Percentiles rank a stretch among this genome's conserved stretches.
phyloP scores from a whole-genome alignment of 1,140 invertebrate genomes.

The Antheraea pernyi region DNA sequence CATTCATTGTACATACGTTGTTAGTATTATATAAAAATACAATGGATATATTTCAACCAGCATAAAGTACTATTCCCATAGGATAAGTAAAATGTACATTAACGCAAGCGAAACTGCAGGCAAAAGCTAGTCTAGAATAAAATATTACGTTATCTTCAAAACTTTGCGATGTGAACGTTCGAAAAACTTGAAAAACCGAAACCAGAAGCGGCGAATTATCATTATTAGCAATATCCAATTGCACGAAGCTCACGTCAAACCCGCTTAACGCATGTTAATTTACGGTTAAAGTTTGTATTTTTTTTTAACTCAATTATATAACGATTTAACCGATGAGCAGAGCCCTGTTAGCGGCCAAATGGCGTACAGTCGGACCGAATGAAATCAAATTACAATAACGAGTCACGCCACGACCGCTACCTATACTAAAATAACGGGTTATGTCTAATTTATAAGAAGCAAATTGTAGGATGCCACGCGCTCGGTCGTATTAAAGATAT shows the following conservation, averaged over 20 bases:
- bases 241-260: slow-evolving; percentile 66
- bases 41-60: too few relatives aligned
- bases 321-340: slow-evolving; percentile 51
- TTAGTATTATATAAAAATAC: too few relatives aligned
- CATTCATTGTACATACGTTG: too few relatives aligned
- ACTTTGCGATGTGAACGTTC: slow-evolving; percentile 29
- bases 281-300: slow-evolving; percentile 38
- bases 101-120: too few relatives aligned
- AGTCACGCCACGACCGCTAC: slow-evolving; percentile 65
- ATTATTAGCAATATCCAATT: slow-evolving; percentile 69
- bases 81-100: too few relatives aligned
- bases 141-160: slow-evolving; percentile 36
- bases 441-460: slow-evolving; percentile 67
- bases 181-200: slow-evolving; percentile 15
- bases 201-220: slow-evolving; percentile 36
- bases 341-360: slow-evolving; percentile 68
- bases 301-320: slow-evolving; percentile 52
- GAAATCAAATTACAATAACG: slow-evolving; percentile 74
- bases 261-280: slow-evolving; percentile 54
- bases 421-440: slow-evolving; percentile 71
- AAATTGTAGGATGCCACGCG: slow-evolving; percentile 61
- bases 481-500: slow-evolving; percentile 49
- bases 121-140: too few relatives aligned
- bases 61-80: too few relatives aligned
- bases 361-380: slow-evolving; percentile 50